Conservation (phyloP, 1,140 invertebrate genomes). For the Choristoneura fumiferana region DNA sequence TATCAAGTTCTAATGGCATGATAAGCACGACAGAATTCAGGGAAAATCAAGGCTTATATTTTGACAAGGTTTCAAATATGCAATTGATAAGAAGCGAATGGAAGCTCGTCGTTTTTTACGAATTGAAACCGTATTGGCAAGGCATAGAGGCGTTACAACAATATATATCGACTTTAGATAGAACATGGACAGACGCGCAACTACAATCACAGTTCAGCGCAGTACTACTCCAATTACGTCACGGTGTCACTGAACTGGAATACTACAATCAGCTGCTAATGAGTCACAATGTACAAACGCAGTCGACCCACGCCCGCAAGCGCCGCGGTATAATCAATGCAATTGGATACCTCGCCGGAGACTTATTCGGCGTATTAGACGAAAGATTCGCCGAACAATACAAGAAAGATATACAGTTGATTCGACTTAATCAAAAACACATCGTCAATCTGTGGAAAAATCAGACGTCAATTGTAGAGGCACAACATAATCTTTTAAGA, state of each 20-base stretch:
- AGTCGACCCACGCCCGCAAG: slow-evolving; percentile 14
- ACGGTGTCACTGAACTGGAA: slow-evolving; percentile 32
- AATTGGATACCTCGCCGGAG: slow-evolving; percentile 33
- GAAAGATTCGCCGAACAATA: too few species aligned
- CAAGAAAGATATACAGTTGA: slow-evolving; percentile 26
- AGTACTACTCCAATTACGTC: slow-evolving; percentile 26
- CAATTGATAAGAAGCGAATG: too few species aligned
- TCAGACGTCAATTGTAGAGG: slow-evolving; percentile 29
- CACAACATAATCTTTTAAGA: slow-evolving; percentile 28
- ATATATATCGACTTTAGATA: not conserved
- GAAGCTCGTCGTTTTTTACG: not conserved
- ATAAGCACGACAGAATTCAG: too few species aligned
- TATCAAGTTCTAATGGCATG: too few species aligned
- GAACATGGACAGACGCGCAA: not conserved
- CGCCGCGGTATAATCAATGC: slow-evolving; percentile 33
- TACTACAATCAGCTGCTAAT: slow-evolving; percentile 33
- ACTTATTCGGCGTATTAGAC: slow-evolving; percentile 37
- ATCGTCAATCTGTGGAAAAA: slow-evolving; percentile 30
- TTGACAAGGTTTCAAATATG: not conserved
- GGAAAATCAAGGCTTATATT: too few species aligned
- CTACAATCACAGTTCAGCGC: not conserved
- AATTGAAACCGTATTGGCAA: not conserved
- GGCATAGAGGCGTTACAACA: not conserved
- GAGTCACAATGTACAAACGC: slow-evolving; percentile 15
- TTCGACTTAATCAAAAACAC: slow-evolving; percentile 29